These are phyloP conservation scores for Botrylloides violaceus DNA, from an alignment of 23 tunicate species.

Conservation along the genomic window DNA sequence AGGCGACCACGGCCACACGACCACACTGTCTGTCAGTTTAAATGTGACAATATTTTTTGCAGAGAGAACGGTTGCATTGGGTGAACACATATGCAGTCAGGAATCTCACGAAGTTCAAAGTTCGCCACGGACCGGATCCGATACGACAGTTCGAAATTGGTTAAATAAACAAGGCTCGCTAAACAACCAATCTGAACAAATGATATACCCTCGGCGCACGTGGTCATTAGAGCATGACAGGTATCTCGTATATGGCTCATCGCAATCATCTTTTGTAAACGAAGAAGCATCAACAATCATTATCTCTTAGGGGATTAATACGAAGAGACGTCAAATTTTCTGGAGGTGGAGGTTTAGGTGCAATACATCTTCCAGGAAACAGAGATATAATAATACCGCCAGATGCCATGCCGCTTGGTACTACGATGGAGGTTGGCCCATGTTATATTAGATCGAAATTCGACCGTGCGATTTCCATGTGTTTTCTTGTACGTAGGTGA, in stretches of 20 bases:
- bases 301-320: too few species aligned
- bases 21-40: too few species aligned
- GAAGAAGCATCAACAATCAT: neutral
- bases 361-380: conserved; percentile 67
- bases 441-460: neutral
- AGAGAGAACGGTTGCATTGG: conserved; percentile 13
- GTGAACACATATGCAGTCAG: too few species aligned
- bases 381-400: conserved; percentile 68
- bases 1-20: too few species aligned
- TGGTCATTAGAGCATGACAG: neutral
- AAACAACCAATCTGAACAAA: neutral
- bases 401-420: conserved; percentile 64
- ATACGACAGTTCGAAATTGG: neutral
- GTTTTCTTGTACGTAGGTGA: neutral
- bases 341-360: conserved; percentile 55
- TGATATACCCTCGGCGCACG: conserved; percentile 8
- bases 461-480: neutral
- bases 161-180: neutral
- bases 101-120: neutral
- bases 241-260: neutral
- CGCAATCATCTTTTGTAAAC: too few species aligned
- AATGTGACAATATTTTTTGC: too few species aligned
- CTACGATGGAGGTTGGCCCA: conserved; percentile 33
- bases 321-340: neutral
- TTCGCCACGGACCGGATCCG: neutral